phyloP scores from a whole-genome alignment of 2,113 vertebrate species.

The Erpornis zantholeuca region DNA sequence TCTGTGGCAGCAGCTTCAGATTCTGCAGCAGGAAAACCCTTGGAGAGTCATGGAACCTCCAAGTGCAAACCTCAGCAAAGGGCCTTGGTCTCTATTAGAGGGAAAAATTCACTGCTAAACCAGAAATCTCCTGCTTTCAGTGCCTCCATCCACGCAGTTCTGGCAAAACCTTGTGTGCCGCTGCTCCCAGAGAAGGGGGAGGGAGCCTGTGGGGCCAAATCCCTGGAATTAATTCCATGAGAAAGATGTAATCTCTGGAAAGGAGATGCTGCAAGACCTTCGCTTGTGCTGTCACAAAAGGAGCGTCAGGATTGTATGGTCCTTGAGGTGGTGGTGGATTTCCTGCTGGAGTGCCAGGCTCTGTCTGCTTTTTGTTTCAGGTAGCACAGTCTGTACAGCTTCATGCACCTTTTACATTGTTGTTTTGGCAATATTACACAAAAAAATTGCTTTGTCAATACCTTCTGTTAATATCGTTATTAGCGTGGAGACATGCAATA shows the following conservation, averaged over 20 bases:
- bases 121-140: background rate
- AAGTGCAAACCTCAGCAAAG: background rate
- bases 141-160: background rate
- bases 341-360: background rate
- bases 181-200: background rate
- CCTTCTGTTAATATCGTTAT: background rate
- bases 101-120: background rate
- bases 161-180: background rate
- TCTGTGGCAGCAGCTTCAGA: no score
- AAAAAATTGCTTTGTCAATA: background rate
- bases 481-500: background rate
- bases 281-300: background rate
- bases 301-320: background rate
- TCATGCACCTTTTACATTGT: accelerated
- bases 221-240: background rate
- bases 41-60: no score
- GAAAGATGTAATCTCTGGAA: background rate
- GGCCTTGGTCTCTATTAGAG: background rate
- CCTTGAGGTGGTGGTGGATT: background rate
- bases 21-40: background rate
- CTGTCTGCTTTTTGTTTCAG: background rate
- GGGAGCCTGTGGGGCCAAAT: no score
- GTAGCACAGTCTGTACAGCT: background rate
- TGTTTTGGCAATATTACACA: background rate
- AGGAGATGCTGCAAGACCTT: background rate